Conservation (phyloP, 2,113 vertebrate genomes). For the Heloderma charlesbogerti region DNA sequence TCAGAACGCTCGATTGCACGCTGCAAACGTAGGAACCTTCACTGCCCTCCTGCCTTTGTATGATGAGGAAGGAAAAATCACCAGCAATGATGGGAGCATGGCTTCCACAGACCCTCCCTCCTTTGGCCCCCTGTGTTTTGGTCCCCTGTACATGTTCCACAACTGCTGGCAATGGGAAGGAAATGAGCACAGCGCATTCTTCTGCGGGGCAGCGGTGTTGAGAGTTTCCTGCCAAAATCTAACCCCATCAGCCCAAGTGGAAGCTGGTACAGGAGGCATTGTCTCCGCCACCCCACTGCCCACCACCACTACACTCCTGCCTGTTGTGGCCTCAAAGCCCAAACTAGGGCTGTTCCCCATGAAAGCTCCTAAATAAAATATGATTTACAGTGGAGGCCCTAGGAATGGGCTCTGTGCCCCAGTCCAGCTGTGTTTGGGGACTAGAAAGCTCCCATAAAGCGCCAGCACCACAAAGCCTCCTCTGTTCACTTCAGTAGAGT, state of each 20-base stretch:
- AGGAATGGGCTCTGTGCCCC: no score
- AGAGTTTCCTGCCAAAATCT: background rate
- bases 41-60: background rate
- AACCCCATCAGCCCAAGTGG: background rate
- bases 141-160: background rate
- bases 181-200: background rate
- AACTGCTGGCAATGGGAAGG: background rate
- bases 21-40: background rate
- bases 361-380: background rate
- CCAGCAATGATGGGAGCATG: background rate
- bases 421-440: background rate
- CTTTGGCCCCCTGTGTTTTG: no score
- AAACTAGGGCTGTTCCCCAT: background rate
- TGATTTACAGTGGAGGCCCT: no score
- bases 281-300: background rate
- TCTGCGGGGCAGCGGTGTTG: background rate
- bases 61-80: background rate
- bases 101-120: background rate
- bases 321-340: background rate
- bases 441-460: background rate
- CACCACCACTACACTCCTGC: background rate
- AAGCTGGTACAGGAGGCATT: background rate
- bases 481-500: no score
- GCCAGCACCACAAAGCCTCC: background rate
- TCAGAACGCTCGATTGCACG: background rate